Conservation (phyloP, 2,113 vertebrate genomes). For the Uria lomvia region DNA sequence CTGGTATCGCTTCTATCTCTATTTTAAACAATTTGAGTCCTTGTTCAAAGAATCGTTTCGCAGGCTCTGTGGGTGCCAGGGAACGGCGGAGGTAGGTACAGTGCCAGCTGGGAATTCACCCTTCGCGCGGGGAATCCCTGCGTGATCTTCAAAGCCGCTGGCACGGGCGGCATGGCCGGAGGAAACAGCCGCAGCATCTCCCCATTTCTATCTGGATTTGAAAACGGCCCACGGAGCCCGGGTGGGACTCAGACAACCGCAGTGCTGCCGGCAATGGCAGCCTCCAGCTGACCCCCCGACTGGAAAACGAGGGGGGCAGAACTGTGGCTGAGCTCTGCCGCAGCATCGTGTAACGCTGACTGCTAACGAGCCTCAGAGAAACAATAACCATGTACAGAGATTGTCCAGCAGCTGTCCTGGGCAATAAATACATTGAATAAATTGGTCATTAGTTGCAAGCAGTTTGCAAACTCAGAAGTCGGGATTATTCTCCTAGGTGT, state of each 20-base stretch:
- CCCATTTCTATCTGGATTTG: not conserved
- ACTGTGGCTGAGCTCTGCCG: not conserved
- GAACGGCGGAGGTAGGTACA: not conserved
- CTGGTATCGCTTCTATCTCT: not conserved
- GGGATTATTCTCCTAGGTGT: not conserved
- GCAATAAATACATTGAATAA: not conserved
- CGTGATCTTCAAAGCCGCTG: not conserved
- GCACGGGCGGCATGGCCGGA: not conserved
- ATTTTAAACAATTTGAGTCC: not conserved
- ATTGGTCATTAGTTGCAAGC: not conserved
- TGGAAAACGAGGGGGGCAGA: not conserved
- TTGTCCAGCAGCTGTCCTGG: not conserved
- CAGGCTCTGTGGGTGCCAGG: not conserved
- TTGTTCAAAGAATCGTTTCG: not conserved
- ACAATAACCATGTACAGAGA: not conserved
- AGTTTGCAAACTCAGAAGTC: not conserved
- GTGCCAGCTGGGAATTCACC: conserved; percentile 53
- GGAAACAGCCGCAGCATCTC: not conserved
- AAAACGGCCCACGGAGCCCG: not conserved
- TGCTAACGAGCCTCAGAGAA: not conserved
- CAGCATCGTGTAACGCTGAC: not conserved
- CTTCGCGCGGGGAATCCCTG: conserved; percentile 11
- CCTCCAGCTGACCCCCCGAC: not conserved
- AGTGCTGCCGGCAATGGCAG: not conserved
- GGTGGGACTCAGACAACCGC: not conserved